Evolutionary conservation across 92 coral and sea anemone species (phyloP).

Genomic region (Pocillopora meandrina): DNA sequence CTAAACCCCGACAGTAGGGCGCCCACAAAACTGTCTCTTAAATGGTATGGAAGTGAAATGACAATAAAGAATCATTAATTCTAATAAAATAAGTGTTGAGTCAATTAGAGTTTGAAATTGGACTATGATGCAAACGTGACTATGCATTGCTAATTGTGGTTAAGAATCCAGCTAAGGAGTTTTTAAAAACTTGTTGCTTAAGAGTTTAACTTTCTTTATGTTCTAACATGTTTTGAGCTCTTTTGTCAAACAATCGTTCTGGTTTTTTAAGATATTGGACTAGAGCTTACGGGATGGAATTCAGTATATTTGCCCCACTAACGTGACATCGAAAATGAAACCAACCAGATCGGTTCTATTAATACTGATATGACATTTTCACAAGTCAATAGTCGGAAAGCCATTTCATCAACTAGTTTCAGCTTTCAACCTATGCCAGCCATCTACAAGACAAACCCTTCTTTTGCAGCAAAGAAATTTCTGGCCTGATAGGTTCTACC

Average conservation of each 20-base stretch:
- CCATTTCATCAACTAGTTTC: not conserved
- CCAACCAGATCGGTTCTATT: not conserved
- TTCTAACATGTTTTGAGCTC: not conserved
- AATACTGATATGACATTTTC: not conserved
- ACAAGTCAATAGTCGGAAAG: not conserved
- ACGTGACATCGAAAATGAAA: not conserved
- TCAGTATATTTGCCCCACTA: too few relatives aligned
- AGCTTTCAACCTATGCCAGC: not conserved
- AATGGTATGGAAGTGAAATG: not conserved
- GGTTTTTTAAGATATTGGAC: not conserved
- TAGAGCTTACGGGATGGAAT: not conserved
- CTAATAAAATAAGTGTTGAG: not conserved
- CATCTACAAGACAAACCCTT: not conserved
- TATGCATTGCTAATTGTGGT: too few relatives aligned
- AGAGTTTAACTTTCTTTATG: not conserved
- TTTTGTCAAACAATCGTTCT: not conserved
- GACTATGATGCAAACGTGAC: too few relatives aligned
- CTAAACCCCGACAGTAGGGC: not conserved
- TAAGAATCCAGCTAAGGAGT: not conserved
- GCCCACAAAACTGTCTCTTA: conserved; percentile 8
- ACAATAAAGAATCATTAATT: not conserved
- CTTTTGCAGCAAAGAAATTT: not conserved
- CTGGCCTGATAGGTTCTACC: too few relatives aligned
- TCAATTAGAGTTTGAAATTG: too few relatives aligned
- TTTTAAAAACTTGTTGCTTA: not conserved